Percentiles rank a stretch among this genome's conserved stretches.
Conservation (phyloP, 2,797 vertebrate species). For the Varecia variegata region DNA sequence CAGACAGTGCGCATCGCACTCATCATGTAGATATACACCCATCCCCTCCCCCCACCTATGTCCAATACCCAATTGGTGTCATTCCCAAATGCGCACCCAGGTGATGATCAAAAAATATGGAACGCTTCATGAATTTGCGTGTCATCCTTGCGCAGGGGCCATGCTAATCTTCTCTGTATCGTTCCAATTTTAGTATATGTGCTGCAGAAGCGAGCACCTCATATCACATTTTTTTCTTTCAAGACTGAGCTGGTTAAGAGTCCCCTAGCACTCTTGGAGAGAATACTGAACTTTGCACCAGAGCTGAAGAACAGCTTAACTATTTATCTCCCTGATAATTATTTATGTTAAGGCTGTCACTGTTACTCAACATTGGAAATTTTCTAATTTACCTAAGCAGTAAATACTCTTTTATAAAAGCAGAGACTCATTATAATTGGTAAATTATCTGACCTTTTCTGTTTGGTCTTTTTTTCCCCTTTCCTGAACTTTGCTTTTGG, state of each 20-base stretch:
- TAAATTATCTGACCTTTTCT: background rate
- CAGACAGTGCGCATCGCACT: too few species aligned
- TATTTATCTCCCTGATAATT: background rate
- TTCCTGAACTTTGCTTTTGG: background rate
- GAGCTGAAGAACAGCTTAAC: background rate
- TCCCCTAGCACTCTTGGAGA: background rate
- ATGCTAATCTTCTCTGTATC: too few species aligned
- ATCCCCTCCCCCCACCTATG: too few species aligned
- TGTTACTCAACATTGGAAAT: background rate
- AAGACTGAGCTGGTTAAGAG: background rate
- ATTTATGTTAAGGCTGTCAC: background rate
- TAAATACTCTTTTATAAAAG: background rate
- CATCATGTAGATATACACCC: too few species aligned
- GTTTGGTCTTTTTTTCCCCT: conserved; percentile 15
- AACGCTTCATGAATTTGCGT: too few species aligned
- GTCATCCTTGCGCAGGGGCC: too few species aligned
- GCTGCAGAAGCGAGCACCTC: too few species aligned
- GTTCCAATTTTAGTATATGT: too few species aligned
- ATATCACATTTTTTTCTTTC: background rate
- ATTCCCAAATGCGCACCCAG: too few species aligned
- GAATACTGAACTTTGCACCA: conserved; percentile 20
- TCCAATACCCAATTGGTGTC: too few species aligned
- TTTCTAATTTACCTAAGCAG: background rate
- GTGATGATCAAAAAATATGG: too few species aligned
- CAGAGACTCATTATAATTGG: background rate